These are phyloP conservation scores for Urosaurus nigricauda DNA, from an alignment of 2,797 vertebrate genomes.

Conservation along the genomic window DNA sequence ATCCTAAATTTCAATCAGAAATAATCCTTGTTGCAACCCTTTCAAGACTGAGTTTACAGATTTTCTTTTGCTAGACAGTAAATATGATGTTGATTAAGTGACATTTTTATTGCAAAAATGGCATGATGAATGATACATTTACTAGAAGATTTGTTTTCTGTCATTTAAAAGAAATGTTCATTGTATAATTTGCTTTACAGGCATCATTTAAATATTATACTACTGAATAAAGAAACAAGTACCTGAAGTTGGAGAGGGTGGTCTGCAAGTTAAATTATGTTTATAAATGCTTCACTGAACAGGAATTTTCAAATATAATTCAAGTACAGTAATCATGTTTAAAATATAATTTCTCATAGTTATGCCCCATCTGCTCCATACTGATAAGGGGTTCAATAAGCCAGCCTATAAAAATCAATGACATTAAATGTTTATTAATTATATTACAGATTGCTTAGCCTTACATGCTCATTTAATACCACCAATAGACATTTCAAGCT, in stretches of 20 bases:
- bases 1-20: slow-evolving; percentile 66
- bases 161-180: slow-evolving; percentile 38
- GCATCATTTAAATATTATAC: slow-evolving; percentile 65
- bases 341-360: slow-evolving; percentile 92
- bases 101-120: slow-evolving; percentile 61
- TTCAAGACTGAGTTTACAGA: slow-evolving; percentile 56
- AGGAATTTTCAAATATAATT: slow-evolving; percentile 86
- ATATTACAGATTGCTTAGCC: slow-evolving; percentile 82
- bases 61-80: slow-evolving; percentile 44
- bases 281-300: slow-evolving; percentile 89
- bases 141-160: slow-evolving; percentile 49
- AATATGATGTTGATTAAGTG: slow-evolving; percentile 24
- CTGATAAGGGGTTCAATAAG: slow-evolving; percentile 96
- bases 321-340: slow-evolving; percentile 81
- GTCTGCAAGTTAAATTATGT: slow-evolving; percentile 85
- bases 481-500: slow-evolving; percentile 61
- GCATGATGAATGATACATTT: slow-evolving; percentile 40
- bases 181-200: slow-evolving; percentile 38
- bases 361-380: slow-evolving; percentile 91
- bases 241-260: slow-evolving; percentile 70
- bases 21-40: slow-evolving; percentile 21
- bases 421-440: slow-evolving; percentile 91
- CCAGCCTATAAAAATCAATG: slow-evolving; percentile 82
- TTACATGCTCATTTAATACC: slow-evolving; percentile 69
- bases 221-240: slow-evolving; percentile 58